Evolutionary conservation across 2,113 vertebrate genomes (phyloP).

Genomic region (Xenopus borealis): DNA sequence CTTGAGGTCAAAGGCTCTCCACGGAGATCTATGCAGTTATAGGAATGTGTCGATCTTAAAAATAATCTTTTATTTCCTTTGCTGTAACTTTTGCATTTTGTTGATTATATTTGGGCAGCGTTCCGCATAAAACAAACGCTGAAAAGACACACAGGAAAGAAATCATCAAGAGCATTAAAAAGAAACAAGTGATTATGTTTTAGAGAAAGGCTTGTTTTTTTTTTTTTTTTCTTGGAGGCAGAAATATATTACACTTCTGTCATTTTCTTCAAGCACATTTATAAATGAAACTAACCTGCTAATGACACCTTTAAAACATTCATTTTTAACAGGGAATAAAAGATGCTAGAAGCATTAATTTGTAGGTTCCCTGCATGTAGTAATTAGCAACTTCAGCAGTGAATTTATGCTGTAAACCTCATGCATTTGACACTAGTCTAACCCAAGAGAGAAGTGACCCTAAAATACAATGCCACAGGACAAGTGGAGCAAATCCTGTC

Average conservation of each 20-base stretch:
- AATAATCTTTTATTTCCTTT: too few relatives aligned
- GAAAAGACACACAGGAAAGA: background rate
- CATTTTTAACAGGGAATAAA: constrained; percentile 41
- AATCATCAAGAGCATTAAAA: background rate
- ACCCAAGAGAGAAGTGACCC: constrained; percentile 67
- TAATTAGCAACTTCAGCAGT: constrained; percentile 60
- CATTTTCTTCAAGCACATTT: constrained; percentile 49
- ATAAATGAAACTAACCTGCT: constrained; percentile 70
- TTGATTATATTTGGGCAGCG: background rate
- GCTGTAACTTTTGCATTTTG: background rate
- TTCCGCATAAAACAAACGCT: too few relatives aligned
- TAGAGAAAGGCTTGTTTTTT: constrained; percentile 4
- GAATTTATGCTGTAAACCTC: constrained; percentile 59
- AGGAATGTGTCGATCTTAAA: background rate
- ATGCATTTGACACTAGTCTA: constrained; percentile 66
- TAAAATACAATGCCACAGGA: constrained; percentile 68
- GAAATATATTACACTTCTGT: constrained; percentile 41
- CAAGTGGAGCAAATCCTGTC: constrained; percentile 74
- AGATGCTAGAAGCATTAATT: constrained; percentile 55
- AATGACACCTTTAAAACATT: constrained; percentile 67
- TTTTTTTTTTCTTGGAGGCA: constrained; percentile 37
- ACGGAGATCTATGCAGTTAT: background rate
- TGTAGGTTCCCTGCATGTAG: constrained; percentile 58
- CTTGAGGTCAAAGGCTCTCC: too few relatives aligned
- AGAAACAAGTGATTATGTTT: background rate